Conservation (phyloP, 1,140 invertebrate genomes). For the Trinorchestia longiramus region DNA sequence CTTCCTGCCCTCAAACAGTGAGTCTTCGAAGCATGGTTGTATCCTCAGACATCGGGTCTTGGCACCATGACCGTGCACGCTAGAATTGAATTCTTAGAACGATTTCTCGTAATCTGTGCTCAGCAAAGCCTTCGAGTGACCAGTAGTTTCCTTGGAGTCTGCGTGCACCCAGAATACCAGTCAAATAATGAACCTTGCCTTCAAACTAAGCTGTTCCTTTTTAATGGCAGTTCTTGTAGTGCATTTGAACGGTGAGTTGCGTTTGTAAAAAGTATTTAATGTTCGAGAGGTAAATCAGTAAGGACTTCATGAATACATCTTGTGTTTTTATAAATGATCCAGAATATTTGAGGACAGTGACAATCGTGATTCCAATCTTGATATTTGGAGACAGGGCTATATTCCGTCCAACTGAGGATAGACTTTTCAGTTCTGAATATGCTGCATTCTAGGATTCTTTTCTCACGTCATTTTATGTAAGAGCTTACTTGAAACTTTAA, state of each 20-base stretch:
- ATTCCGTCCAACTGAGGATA: not conserved
- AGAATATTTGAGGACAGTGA: not conserved
- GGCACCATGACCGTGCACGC: not conserved
- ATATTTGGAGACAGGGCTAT: not conserved
- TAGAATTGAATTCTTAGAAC: not conserved
- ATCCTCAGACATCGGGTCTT: not conserved
- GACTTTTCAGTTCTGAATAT: not conserved
- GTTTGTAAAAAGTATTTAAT: not conserved
- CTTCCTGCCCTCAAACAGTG: constrained; percentile 86
- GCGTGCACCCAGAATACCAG: not conserved
- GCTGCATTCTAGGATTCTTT: not conserved
- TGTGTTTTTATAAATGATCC: not conserved
- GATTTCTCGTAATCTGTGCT: not conserved
- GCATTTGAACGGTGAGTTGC: not conserved
- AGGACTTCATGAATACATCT: not conserved
- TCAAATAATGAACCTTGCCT: not conserved
- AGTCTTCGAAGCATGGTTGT: constrained; percentile 68
- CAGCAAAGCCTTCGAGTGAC: not conserved
- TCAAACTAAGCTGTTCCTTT: not conserved
- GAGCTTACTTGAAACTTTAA: not conserved
- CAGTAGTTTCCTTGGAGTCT: not conserved
- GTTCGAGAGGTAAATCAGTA: not conserved
- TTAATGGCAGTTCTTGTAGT: not conserved
- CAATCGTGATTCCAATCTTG: not conserved
- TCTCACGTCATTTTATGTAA: not conserved